Evolutionary conservation across 2,797 vertebrate species (phyloP).

Genomic region (Leptoclinus maculatus): DNA sequence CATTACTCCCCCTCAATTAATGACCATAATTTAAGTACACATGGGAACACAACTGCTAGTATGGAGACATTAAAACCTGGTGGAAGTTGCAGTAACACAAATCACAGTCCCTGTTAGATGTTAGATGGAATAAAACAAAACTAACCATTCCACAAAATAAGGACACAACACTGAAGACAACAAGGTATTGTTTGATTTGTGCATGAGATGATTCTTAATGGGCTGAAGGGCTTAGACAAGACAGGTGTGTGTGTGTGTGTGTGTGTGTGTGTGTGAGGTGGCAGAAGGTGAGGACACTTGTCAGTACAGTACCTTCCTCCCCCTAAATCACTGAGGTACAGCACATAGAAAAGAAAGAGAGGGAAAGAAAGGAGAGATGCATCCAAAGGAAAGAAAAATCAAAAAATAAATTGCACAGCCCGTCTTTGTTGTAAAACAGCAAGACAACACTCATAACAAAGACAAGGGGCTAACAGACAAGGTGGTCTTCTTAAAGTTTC

Average conservation of each 20-base stretch:
- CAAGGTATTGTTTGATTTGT: slow-evolving; percentile 39
- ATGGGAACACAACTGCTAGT: slow-evolving; percentile 40
- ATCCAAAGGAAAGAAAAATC: slow-evolving; percentile 78
- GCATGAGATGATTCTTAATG: slow-evolving; percentile 53
- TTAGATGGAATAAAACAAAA: slow-evolving; percentile 47
- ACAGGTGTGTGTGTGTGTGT: slow-evolving; percentile 39
- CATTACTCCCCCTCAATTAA: slow-evolving; percentile 47
- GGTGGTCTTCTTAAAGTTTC: slow-evolving; percentile 9
- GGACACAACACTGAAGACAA: slow-evolving; percentile 57
- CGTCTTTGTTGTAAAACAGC: slow-evolving; percentile 58
- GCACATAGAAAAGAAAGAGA: slow-evolving; percentile 84
- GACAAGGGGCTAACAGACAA: slow-evolving; percentile 55
- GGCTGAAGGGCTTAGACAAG: slow-evolving; percentile 57
- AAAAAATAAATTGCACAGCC: slow-evolving; percentile 70
- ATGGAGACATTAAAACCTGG: slow-evolving; percentile 37
- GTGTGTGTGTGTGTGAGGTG: slow-evolving; percentile 8
- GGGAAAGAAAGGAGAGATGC: slow-evolving; percentile 81
- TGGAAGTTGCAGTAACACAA: slow-evolving; percentile 41
- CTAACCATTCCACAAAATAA: slow-evolving; percentile 42
- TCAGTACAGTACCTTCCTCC: slow-evolving; percentile 88
- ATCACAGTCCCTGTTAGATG: slow-evolving; percentile 46
- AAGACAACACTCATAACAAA: slow-evolving; percentile 61
- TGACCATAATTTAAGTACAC: slow-evolving; percentile 11
- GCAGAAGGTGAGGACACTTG: slow-evolving; percentile 73
- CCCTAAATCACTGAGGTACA: slow-evolving; percentile 88